Evolutionary conservation across 2,888 invertebrate genomes (phyloP).

Genomic region (Oxycera nigricornis): DNA sequence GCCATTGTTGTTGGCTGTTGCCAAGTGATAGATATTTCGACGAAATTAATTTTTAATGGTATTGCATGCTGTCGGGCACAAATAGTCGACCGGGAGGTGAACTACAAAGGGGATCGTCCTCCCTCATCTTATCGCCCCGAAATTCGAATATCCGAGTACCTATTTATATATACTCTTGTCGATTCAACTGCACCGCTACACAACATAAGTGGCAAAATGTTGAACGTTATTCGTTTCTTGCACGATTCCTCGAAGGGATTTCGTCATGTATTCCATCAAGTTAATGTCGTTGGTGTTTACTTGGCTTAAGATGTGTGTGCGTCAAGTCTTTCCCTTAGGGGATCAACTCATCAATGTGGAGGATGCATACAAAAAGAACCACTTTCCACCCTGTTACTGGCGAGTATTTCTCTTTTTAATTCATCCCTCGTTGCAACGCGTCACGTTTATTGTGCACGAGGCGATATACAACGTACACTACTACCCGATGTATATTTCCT

Average conservation of each 20-base stretch:
- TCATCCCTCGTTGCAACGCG: neutral
- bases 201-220: neutral
- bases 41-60: conserved; percentile 39
- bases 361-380: conserved; percentile 2
- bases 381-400: conserved; percentile 23
- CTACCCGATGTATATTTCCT: conserved; percentile 15
- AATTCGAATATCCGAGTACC: neutral
- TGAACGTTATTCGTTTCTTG: neutral
- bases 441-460: neutral
- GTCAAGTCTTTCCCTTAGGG: neutral
- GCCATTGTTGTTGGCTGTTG: neutral
- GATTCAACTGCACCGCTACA: neutral
- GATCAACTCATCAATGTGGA: neutral
- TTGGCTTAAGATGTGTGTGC: neutral
- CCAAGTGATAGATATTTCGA: conserved; percentile 28
- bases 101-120: neutral
- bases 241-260: conserved; percentile 7
- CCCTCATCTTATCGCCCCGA: neutral
- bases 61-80: neutral
- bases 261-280: too few species aligned
- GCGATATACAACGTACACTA: neutral
- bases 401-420: conserved; percentile 1
- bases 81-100: neutral
- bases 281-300: too few species aligned
- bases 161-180: too few species aligned